Evolutionary conservation across 2,113 vertebrate species (phyloP), one percentile per base, ranked within the genome.

Genomic region (Nerophis ophidion): DNA sequence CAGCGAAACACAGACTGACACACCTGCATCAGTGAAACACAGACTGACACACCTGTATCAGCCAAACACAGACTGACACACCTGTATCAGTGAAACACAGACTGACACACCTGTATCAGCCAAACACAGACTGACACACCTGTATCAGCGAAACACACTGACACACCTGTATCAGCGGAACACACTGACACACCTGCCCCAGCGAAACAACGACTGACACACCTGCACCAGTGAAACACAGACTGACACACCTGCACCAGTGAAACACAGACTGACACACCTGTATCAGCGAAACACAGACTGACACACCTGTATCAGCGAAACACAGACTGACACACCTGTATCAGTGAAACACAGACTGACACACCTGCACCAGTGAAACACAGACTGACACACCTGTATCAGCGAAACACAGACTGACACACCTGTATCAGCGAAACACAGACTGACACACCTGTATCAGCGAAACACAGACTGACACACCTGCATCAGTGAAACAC

Each of bases 121-220:
- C 47, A 15, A 9, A 10, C 57, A 0, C 74, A 38, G 68, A 63
- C 67, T 61, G 70, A 59, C 75, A 9, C 69, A 62, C 48, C 70
- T 60, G 75, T 73, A 61, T 67, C 71, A 44, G 38, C 73, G 50
- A 15, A 9, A 10, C 57, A 0, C 74, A 63, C 67, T 61, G 70
- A 59, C 75, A 9, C 69, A 62, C 48, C 70, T 60, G 75, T 73
- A 61, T 67, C 71, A 44, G 38, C 73, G 75, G 72, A 82, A n/a
- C n/a, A n/a, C n/a, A n/a, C n/a, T n/a, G n/a, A n/a, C n/a, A n/a
- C n/a, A n/a, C n/a, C n/a, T n/a, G n/a, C n/a, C n/a, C n/a, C n/a
- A n/a, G n/a, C n/a, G 50, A 15, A 9, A 10, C 57, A 0, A 71
- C 34, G 68, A 63, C 67, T 61, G 70, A 59, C 75, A 9, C 69